Percentiles rank a stretch among this genome's conserved stretches.
Conservation (phyloP, 64 coral and sea anemone species). For the Catalaphyllia jardinei region DNA sequence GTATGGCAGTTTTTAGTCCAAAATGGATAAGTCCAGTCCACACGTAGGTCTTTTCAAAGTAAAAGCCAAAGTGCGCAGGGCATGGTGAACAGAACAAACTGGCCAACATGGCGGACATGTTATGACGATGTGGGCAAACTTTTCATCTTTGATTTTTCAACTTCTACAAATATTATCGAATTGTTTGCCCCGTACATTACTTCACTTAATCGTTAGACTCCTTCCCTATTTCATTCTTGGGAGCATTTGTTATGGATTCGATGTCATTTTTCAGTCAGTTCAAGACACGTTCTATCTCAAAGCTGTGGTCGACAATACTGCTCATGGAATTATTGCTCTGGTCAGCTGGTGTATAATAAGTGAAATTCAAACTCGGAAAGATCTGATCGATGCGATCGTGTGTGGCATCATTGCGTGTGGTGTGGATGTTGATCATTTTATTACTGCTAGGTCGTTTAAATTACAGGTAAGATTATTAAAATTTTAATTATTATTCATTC, state of each 20-base stretch:
- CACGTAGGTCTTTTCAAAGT: no score
- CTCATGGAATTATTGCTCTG: slow-evolving; percentile 59
- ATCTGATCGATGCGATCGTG: slow-evolving; percentile 40
- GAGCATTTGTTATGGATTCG: slow-evolving; percentile 20
- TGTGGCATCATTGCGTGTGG: slow-evolving; percentile 59
- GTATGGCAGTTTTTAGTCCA: no score
- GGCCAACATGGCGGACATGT: slow-evolving; percentile 16
- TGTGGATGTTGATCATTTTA: slow-evolving; percentile 66
- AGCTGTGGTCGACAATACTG: slow-evolving; percentile 49
- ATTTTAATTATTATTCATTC: no score
- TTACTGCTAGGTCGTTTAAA: slow-evolving; percentile 51
- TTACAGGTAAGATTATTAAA: slow-evolving; percentile 59
- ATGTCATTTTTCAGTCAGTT: background rate
- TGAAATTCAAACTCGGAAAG: slow-evolving; percentile 52
- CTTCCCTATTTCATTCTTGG: slow-evolving; percentile 6
- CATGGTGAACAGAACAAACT: background rate
- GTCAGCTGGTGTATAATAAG: slow-evolving; percentile 55
- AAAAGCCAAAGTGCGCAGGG: background rate
- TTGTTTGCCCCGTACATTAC: background rate
- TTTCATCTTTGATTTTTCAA: background rate
- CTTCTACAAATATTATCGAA: background rate
- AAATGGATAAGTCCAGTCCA: background rate
- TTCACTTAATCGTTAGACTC: background rate
- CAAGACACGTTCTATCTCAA: background rate
- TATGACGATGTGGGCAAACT: background rate